These are phyloP conservation scores for Neocrepidodera transversa DNA, from an alignment of 2,888 invertebrate genomes.

Conservation along the genomic window DNA sequence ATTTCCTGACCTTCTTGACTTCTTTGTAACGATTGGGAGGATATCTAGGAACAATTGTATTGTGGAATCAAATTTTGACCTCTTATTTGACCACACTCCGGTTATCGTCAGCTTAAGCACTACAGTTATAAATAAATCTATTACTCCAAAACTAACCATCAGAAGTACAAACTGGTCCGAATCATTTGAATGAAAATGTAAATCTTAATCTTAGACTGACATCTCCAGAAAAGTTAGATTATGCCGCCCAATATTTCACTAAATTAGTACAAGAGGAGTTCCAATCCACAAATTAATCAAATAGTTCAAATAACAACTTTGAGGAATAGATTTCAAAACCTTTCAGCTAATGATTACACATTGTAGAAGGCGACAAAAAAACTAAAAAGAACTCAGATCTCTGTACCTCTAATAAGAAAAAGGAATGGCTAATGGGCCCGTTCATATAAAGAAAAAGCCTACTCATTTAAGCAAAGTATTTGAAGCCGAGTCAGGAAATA, in stretches of 20 bases:
- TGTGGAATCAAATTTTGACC: conserved; percentile 12
- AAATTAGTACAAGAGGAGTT: neutral
- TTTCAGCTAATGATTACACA: neutral
- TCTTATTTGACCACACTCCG: neutral
- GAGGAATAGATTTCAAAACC: neutral
- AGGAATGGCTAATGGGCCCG: conserved; percentile 4
- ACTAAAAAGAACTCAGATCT: conserved; percentile 1
- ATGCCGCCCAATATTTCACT: neutral
- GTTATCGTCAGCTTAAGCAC: neutral
- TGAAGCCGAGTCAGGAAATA: neutral
- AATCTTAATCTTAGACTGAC: neutral
- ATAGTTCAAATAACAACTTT: neutral
- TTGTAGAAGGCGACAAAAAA: conserved; percentile 6
- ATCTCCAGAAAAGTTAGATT: neutral
- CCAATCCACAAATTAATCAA: neutral
- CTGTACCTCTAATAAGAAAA: neutral
- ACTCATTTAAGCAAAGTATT: neutral
- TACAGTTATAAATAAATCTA: conserved; percentile 1
- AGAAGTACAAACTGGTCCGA: neutral
- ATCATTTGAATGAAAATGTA: conserved; percentile 1
- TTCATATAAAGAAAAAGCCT: neutral
- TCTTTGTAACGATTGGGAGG: neutral
- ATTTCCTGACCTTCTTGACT: neutral
- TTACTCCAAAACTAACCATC: neutral
- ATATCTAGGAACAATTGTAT: conserved; percentile 9